Base-by-base conservation (phyloP, 2,797 vertebrate species). In the Tympanoctomys barrerae region DNA sequence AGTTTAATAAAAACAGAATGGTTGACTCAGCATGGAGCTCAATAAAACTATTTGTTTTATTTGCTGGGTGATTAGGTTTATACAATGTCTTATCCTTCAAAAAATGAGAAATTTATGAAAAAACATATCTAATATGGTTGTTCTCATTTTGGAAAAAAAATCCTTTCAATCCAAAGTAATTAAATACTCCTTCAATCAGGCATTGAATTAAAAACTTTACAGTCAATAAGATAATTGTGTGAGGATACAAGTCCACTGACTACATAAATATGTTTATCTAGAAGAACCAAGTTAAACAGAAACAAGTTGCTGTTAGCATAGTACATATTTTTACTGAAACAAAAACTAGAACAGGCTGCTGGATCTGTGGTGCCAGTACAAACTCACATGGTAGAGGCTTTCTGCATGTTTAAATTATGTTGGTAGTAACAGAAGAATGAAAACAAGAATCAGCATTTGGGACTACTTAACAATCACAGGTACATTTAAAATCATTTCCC, bases 21-120 rank as follows among this genome's bases (percentile, higher is more conserved):
- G 84, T 90, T 95, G 70, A 91, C 54, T 93, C 78, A 96, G 75
- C 71, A 87, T 86, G 52, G 36, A 87, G 68, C 62, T 66, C 87
- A 94, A 94, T 95, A 94, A 96, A 97, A 88, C 16, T 22, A 92
- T 85, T 93, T 71, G 54, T 95, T 95, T 96, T 87, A 93, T 93
- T 94, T 95, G 28, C 42, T 80, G 12, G 95, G 54, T 95, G 81
- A 82, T 93, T 94, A 96, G 57, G 26, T 89, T 94, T 95, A 82
- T 85, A 90, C 79, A 94, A 64, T 96, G 87, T 49, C n/a, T 54
- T 86, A 82, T 91, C 42, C 73, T 94, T 52, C n/a, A 31, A 49
- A 80, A 95, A 96, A 96, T 96, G 81, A 95, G 96, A 97, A 96
- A 94, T 59, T 89, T 87, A 93, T 82, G 66, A 80, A 89, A 90